Base-by-base conservation (phyloP, 1,140 invertebrate species). In the Conopomorpha cramerella region DNA sequence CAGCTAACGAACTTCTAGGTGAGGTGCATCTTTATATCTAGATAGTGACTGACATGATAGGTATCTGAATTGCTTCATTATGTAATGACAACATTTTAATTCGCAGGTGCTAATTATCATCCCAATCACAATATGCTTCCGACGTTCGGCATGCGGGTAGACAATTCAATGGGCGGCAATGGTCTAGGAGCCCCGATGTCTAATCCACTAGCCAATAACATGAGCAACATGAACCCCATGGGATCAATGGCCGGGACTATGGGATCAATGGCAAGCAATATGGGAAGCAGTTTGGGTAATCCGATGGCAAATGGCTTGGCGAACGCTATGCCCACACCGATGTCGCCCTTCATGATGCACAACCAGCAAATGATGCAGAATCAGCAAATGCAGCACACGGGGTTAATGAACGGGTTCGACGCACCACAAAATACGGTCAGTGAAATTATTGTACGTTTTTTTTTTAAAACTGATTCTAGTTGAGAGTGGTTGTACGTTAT, bases 1-100 rank as follows among this genome's bases (percentile, higher is more conserved):
- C 62, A 30, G 52, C 61, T 71, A 71, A 58, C 66, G 70, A 74
- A 70, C 55, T 74, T 63, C 71, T 74, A 71, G 70, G 70, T 74
- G 41, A 55, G 49, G 36, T 29, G 28, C 11, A 4, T n/a, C 3
- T 29, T 29, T 10, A 29, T 4, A 13, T 29, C 28, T 4, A 23
- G 4, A 23, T 23, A 6, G 10, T 10, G 10, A 23, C 10, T 4
- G 19, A 23, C 19, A 14, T 3, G 30, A 3, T 15, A 7, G 8
- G 3, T 15, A 3, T 32, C 6, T 13, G 8, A 16, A 25, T n/a
- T n/a, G n/a, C n/a, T n/a, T n/a, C n/a, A n/a, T n/a, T n/a, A n/a
- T n/a, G n/a, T n/a, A n/a, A n/a, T n/a, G n/a, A n/a, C n/a, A n/a
- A n/a, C n/a, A n/a, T n/a, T n/a, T n/a, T n/a, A n/a, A n/a, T 31